Conservation (phyloP, 2,888 invertebrate species). For the Eupelmus urozonus region DNA sequence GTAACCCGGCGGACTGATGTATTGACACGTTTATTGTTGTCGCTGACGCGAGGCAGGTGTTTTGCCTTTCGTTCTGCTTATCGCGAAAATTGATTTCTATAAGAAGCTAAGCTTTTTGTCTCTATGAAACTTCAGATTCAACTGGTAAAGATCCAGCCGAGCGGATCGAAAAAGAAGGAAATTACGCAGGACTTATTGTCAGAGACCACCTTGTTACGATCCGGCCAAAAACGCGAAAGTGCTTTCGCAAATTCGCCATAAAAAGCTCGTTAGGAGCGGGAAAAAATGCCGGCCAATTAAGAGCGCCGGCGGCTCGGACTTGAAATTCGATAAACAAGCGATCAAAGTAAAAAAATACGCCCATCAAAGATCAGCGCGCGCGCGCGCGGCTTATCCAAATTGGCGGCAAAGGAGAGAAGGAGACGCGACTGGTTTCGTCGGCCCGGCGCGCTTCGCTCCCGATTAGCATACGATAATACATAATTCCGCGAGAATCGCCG, state of each 20-base stretch:
- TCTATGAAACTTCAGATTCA: too few species aligned
- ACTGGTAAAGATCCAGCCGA: too few species aligned
- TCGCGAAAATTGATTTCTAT: background rate
- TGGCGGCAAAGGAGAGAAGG: background rate
- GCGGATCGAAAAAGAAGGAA: too few species aligned
- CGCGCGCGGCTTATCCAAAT: conserved; percentile 2
- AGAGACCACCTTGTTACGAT: too few species aligned
- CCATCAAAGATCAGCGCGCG: too few species aligned
- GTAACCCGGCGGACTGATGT: too few species aligned
- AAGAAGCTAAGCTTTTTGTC: too few species aligned
- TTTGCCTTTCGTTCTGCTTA: background rate
- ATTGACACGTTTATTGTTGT: conserved; percentile 17
- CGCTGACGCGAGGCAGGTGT: background rate
- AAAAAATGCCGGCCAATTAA: too few species aligned
- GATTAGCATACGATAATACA: conserved; percentile 42
- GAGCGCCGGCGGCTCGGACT: background rate
- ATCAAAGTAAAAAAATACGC: background rate
- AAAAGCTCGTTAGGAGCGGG: too few species aligned
- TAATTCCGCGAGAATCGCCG: conserved; percentile 12
- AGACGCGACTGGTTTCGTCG: conserved; percentile 21
- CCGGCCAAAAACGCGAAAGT: too few species aligned
- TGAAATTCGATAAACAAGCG: conserved; percentile 27
- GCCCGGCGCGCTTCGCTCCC: background rate
- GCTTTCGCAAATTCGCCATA: too few species aligned
- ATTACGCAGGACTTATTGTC: too few species aligned